Base-by-base conservation (phyloP, 2,888 invertebrate species). In the Leucania comma region DNA sequence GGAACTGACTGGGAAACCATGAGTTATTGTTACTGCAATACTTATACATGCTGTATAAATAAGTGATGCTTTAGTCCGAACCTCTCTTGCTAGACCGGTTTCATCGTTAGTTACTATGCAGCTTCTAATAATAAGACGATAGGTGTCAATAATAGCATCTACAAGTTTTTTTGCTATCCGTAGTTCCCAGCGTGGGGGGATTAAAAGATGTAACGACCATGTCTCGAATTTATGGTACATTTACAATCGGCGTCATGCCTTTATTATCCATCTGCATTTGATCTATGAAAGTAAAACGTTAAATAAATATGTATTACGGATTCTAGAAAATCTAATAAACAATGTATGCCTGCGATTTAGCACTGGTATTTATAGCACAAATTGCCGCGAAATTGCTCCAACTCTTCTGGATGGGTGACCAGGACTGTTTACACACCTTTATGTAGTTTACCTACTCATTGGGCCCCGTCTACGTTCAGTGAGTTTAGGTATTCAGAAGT, bases 301-400 rank as follows among this genome's bases (percentile, higher is more conserved):
- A 48, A 68, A 71, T 70, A 75, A 75, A 70, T 80, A 70, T 59
- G 10, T 26, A 46, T 58, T 35, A 53, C 46, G 24, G n/a, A 20
- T 80, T 80, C 78, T 53, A n/a, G 26, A 76, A 78, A 81, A 63
- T 66, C 69, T 12, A 70, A 62, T 75, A 68, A 80, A 65, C 54
- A 22, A 65, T 42, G 42, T 35, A 50, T 35, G 53, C 26, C n/a
- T 58, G 61, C 9, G 38, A 56, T 73, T 77, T 73, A 64, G 35
- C 26, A 50, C 14, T 48, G 53, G 32, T 75, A 58, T 80, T 75
- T 59, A 62, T 53, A 48, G 26, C 3, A 48, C 32, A 57, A 62
- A 73, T 42, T 73, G 61, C 32, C 22, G 38, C 48, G 58, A 57
- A 75, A 51, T 35, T 38, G 24, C 42, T 78, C n/a, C 65, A 20